Base-by-base conservation (phyloP, 2,797 vertebrate genomes). In the Etheostoma perlongum region DNA sequence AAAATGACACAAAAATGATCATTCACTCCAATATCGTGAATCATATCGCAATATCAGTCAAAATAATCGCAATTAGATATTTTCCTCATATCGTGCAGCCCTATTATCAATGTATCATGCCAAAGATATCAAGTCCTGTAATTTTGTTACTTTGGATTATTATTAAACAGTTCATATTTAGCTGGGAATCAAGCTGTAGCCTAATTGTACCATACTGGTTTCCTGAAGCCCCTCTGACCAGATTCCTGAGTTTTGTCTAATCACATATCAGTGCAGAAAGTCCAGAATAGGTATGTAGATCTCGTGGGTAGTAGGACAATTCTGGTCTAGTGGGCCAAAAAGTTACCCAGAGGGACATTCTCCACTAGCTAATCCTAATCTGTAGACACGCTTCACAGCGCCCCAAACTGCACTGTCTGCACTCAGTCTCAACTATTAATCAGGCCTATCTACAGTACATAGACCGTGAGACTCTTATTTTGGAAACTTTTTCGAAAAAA, bases 281-380 rank as follows among this genome's bases (percentile, higher is more conserved):
- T 53, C 12, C 51, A 55, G 44, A 36, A 19, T 51, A 42, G 21
- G 27, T 71, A 49, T 60, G 49, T 51, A 47, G 33, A 44, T 30
- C 48, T 18, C 23, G 69, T 48, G 44, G 61, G 58, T 15, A 49
- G 23, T 47, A 53, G 73, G 36, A 65, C 60, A 27, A 51, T 49
- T 54, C 49, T 52, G 67, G 61, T 72, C 47, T 60, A 52, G 23
- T 59, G 76, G 74, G 51, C 75, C 77, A 21, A 60, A 73, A 21
- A 53, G 63, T 53, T 47, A 66, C 49, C 52, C 81, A 76, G 33
- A 33, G 76, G 79, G 58, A 66, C 81, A 48, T 70, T 88, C 70
- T 81, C 78, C 36, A 54, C 66, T 47, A 47, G 72, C 82, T 90
- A 91, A 92, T 93, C 92, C 91, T 90, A 91, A 93, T 93, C 90